A percentile compares a stretch with the other conserved stretches of the same genome.
These are phyloP conservation scores for Sipha maydis DNA, from an alignment of 2,888 invertebrate species.

Conservation along the genomic window DNA sequence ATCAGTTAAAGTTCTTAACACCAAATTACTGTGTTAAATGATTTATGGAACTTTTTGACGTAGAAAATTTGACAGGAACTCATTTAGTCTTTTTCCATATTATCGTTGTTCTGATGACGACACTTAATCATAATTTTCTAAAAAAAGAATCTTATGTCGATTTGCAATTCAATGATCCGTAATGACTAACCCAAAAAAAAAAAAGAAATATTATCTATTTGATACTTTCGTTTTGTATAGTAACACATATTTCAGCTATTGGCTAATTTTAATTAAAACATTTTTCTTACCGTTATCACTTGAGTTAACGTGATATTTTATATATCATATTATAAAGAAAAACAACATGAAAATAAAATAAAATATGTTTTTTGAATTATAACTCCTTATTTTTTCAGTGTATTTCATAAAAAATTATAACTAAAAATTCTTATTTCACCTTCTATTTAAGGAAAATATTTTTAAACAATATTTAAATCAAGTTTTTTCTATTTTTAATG, in stretches of 20 bases:
- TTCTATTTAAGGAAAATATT: neutral
- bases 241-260: neutral
- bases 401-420: neutral
- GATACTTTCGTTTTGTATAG: no score
- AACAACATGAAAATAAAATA: neutral
- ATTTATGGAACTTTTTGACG: slow-evolving; percentile 21
- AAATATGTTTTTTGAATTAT: neutral
- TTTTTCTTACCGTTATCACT: neutral
- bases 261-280: neutral
- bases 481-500: neutral
- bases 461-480: neutral
- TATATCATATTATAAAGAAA: no score
- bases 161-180: slow-evolving; percentile 25
- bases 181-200: neutral
- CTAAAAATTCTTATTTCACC: neutral
- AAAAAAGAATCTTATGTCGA: neutral
- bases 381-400: neutral
- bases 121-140: slow-evolving; percentile 29
- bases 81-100: slow-evolving; percentile 32
- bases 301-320: no score
- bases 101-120: slow-evolving; percentile 8
- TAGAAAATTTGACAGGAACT: slow-evolving; percentile 15
- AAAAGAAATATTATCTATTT: no score
- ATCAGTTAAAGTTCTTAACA: neutral
- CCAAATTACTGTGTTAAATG: slow-evolving; percentile 17